Percentiles rank a stretch among this genome's conserved stretches.
These are phyloP conservation scores for Yponomeuta sedellus DNA, from an alignment of 2,888 invertebrate species.

Conservation along the genomic window DNA sequence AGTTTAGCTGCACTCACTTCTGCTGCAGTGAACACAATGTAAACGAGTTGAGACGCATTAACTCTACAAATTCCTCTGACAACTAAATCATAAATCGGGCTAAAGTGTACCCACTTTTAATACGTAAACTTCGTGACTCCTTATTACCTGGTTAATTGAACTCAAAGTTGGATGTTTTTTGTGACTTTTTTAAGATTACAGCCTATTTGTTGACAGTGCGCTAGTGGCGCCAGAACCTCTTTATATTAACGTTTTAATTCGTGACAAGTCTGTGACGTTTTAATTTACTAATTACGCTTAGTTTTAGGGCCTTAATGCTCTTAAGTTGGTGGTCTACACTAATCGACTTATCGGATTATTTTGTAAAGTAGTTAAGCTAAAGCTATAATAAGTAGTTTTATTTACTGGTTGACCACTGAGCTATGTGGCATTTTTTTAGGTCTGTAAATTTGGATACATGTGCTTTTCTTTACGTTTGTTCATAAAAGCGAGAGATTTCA, in stretches of 20 bases:
- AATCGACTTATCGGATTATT: too few relatives aligned
- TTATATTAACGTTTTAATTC: neutral
- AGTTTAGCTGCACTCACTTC: too few relatives aligned
- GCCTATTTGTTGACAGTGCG: neutral
- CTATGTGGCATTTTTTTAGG: too few relatives aligned
- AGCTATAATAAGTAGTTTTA: too few relatives aligned
- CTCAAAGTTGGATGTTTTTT: neutral
- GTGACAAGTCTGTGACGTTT: constrained; percentile 7
- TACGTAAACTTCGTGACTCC: neutral
- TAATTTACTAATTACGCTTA: constrained; percentile 9
- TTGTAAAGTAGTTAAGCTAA: too few relatives aligned
- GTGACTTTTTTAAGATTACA: neutral
- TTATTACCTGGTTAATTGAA: neutral
- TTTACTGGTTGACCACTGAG: too few relatives aligned
- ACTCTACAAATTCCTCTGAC: constrained; percentile 44
- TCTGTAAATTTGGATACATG: too few relatives aligned
- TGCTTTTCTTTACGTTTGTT: too few relatives aligned
- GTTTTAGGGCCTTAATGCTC: neutral
- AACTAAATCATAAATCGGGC: constrained; percentile 43
- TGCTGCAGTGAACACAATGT: too few relatives aligned
- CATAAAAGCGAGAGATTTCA: too few relatives aligned
- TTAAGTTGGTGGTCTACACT: neutral
- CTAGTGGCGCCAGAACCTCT: constrained; percentile 7
- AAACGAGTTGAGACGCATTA: constrained; percentile 17
- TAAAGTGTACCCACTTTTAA: constrained; percentile 19